Percentiles rank a stretch among this genome's conserved stretches.
phyloP scores from a whole-genome alignment of 2,888 invertebrate genomes.

The Linhomoeus sp. region DNA sequence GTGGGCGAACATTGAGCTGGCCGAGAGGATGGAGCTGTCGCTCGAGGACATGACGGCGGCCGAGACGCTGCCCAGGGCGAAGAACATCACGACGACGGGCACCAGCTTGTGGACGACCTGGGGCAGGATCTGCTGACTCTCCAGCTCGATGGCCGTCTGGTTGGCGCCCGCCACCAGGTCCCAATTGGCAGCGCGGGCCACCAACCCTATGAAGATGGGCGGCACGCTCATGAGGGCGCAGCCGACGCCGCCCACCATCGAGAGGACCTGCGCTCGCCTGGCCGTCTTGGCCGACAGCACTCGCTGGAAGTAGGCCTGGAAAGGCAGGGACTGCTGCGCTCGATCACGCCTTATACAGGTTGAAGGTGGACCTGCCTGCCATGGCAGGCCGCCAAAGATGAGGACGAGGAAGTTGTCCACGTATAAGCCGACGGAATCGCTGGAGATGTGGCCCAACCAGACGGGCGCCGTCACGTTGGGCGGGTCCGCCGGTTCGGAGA shows the following conservation, averaged over 20 bases:
- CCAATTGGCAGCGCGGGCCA: constrained; percentile 39
- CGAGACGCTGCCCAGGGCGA: constrained; percentile 70
- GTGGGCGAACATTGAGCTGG: constrained; percentile 89
- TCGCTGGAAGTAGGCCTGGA: constrained; percentile 77
- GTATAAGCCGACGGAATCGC: constrained; percentile 38
- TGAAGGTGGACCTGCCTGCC: constrained; percentile 59
- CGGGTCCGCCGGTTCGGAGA: no score
- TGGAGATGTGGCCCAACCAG: background rate
- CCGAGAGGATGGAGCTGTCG: constrained; percentile 83
- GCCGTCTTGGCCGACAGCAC: constrained; percentile 83
- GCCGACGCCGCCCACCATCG: constrained; percentile 77
- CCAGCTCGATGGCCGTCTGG: background rate
- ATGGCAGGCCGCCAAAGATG: constrained; percentile 78
- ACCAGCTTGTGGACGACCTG: constrained; percentile 68
- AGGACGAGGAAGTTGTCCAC: constrained; percentile 63
- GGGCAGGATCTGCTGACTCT: constrained; percentile 9
- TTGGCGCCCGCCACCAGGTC: no score
- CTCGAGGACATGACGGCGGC: constrained; percentile 97
- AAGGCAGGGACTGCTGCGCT: no score
- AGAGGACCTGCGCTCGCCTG: constrained; percentile 65
- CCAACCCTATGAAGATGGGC: constrained; percentile 79
- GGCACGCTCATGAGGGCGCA: constrained; percentile 90
- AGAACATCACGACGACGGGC: constrained; percentile 78
- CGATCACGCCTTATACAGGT: no score
- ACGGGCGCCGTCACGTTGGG: background rate